Conservation (phyloP, 2,113 vertebrate species). For the Solenodon paradoxus region DNA sequence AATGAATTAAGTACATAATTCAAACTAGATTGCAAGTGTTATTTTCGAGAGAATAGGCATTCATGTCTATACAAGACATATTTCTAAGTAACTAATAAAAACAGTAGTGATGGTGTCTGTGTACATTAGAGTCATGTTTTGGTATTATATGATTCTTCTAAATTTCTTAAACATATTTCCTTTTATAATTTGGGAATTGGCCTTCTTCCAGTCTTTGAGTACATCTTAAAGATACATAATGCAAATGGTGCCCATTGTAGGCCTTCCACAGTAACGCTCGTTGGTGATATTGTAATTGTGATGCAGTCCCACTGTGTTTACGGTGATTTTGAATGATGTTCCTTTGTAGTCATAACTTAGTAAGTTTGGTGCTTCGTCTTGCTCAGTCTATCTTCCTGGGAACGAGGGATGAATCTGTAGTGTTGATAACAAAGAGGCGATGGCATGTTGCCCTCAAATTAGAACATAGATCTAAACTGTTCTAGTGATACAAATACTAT, state of each 20-base stretch:
- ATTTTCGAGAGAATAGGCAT: neutral
- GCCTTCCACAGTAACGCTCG: too few species aligned
- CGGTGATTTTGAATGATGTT: neutral
- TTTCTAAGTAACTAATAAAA: neutral
- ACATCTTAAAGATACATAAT: too few species aligned
- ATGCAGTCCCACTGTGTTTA: neutral
- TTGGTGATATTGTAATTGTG: neutral
- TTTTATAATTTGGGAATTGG: neutral
- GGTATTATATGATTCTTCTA: neutral
- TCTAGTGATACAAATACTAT: conserved; percentile 43
- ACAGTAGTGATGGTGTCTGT: neutral
- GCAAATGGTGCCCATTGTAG: too few species aligned
- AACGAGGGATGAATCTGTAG: neutral
- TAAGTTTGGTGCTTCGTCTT: neutral
- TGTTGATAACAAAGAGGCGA: neutral
- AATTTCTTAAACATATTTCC: neutral
- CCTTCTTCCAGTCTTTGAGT: neutral
- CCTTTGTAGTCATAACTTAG: neutral
- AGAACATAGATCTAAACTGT: conserved; percentile 35
- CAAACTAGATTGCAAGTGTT: neutral
- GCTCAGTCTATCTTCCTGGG: neutral
- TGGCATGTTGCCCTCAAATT: neutral
- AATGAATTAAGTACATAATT: neutral
- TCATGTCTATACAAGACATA: neutral
- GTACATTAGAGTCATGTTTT: neutral